Evolutionary conservation across 2,888 invertebrate genomes (phyloP).

Genomic region (Portevinia maculata): DNA sequence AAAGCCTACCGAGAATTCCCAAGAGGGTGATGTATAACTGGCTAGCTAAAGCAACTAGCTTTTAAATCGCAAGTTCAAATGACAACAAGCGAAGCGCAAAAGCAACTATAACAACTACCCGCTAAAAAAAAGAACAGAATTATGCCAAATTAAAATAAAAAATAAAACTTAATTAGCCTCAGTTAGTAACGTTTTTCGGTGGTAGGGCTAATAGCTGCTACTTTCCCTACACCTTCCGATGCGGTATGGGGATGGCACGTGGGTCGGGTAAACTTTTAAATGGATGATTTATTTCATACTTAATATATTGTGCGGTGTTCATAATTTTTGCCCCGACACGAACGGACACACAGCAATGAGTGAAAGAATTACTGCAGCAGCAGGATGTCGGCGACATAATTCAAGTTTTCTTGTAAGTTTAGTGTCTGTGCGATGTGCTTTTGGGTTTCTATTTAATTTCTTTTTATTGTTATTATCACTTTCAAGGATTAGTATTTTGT

Average conservation of each 20-base stretch:
- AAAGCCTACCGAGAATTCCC: background rate
- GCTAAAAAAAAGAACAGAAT: conserved; percentile 25
- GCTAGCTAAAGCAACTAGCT: conserved; percentile 33
- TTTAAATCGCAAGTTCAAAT: conserved; percentile 56
- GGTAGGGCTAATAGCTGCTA: conserved; percentile 1
- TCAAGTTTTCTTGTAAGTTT: conserved; percentile 56
- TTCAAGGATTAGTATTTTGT: conserved; percentile 59
- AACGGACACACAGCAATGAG: conserved; percentile 59
- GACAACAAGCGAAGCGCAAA: conserved; percentile 60
- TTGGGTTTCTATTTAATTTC: conserved; percentile 38
- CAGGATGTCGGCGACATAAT: conserved; percentile 68
- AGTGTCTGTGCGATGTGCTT: conserved; percentile 20
- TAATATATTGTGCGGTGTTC: conserved; percentile 65
- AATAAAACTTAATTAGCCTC: conserved; percentile 74
- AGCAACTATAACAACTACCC: conserved; percentile 36
- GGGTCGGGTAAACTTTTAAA: conserved; percentile 50
- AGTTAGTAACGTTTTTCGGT: conserved; percentile 32
- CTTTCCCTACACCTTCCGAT: conserved; percentile 25
- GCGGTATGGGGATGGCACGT: conserved; percentile 6
- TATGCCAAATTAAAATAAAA: conserved; percentile 65
- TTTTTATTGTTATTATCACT: conserved; percentile 61
- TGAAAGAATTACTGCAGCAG: conserved; percentile 58
- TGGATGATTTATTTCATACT: conserved; percentile 71
- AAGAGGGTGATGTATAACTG: background rate
- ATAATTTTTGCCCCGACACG: conserved; percentile 47